Base-by-base conservation (phyloP, 2,888 invertebrate genomes). In the Epistrophe grossulariae region DNA sequence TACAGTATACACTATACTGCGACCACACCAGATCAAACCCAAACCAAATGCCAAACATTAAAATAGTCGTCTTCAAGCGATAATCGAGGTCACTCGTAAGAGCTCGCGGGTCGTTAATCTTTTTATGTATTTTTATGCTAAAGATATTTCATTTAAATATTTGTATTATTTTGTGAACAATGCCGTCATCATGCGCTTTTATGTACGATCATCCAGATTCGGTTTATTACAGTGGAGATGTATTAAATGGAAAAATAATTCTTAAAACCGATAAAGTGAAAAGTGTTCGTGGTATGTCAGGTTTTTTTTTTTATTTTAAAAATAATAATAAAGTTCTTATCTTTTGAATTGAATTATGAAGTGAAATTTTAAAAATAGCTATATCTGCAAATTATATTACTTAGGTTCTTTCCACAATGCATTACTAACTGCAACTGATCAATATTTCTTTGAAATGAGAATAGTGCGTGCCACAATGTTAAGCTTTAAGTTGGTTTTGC, bases 171-270 rank as follows among this genome's bases (percentile, higher is more conserved):
- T 35, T 52, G 11, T 6, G 7, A 45, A 80, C 4, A 64, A 85
- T 85, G 85, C 85, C 85, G 45, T 72, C 85, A 11, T 73, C 73
- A 28, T 85, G 85, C 66, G 7, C 52, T 13, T 85, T 85, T 82
- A 57, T 85, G 48, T 85, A 74, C 70, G 82, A 85, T 70, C 82
- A 57, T 7, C 82, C 85, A 11, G 17, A 82, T 17, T 28, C 82
- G 5, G 85, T 85, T 0, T 85, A 85, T 43, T 85, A 82, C n/a
- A 85, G 85, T 79, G 85, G 85, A 17, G 73, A 85, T 13, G 15
- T 82, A 4, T 13, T 85, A 24, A 85, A 82, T 64, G 85, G 85
- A n/a, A 85, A 82, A 74, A 71, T 85, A 19, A 64, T 85, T 43
- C 57, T 82, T 8, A 79, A 19, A 74, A 85, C 85, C 9, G 82